Percentiles rank a stretch among this genome's conserved stretches.
Evolutionary conservation across 2,797 vertebrate species (phyloP).

Genomic region (Naso thynnoides): DNA sequence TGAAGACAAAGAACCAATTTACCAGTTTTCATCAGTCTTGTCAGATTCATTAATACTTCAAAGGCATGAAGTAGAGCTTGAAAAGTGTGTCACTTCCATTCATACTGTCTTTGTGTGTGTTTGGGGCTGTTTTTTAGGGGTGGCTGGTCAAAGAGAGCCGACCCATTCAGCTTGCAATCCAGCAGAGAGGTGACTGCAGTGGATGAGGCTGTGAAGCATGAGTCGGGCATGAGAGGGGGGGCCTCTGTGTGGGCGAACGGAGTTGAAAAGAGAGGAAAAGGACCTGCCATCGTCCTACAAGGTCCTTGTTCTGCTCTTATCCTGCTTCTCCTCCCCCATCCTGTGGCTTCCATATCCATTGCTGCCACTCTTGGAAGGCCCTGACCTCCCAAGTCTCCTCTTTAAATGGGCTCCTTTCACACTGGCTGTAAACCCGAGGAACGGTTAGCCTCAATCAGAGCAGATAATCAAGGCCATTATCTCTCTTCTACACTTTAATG

Average conservation of each 20-base stretch:
- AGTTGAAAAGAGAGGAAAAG: constrained; percentile 65
- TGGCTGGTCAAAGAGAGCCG: constrained; percentile 65
- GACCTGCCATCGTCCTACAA: constrained; percentile 56
- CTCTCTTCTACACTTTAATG: constrained; percentile 76
- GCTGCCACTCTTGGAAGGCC: constrained; percentile 59
- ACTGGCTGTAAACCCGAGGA: constrained; percentile 57
- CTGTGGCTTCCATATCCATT: constrained; percentile 45
- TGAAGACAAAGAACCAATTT: constrained; percentile 51
- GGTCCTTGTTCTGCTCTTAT: constrained; percentile 48
- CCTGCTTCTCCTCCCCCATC: constrained; percentile 27
- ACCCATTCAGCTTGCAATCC: constrained; percentile 61
- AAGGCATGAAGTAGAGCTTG: constrained; percentile 53
- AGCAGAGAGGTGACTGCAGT: constrained; percentile 13
- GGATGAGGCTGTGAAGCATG: constrained; percentile 40
- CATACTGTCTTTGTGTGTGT: constrained; percentile 51
- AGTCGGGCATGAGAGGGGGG: constrained; percentile 17
- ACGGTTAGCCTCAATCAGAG: constrained; percentile 72
- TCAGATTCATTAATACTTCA: constrained; percentile 67
- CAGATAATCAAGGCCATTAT: constrained; percentile 80
- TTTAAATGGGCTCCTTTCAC: constrained; percentile 59
- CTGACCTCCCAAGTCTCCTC: constrained; percentile 66
- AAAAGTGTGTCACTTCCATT: constrained; percentile 60
- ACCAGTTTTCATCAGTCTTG: constrained; percentile 37
- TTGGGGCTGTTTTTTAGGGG: constrained; percentile 57
- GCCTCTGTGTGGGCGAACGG: constrained; percentile 28